A percentile compares a stretch with the other conserved stretches of the same genome.
These are phyloP conservation scores for Heliothis virescens DNA, from an alignment of 1,140 invertebrate genomes.

Conservation along the genomic window DNA sequence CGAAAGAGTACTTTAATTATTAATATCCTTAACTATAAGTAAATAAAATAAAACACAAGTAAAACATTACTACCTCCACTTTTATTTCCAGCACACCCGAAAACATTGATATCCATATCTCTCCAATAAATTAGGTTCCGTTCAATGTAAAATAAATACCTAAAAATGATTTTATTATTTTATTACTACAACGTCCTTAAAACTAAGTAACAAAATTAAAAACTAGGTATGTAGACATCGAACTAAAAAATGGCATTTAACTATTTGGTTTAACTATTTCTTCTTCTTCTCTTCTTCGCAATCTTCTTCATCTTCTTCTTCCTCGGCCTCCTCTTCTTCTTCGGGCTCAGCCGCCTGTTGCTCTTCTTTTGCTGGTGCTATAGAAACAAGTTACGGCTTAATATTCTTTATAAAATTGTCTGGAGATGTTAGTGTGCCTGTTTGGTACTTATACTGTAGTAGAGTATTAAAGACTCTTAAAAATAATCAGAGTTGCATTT, in stretches of 20 bases:
- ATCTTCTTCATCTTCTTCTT: slow-evolving; percentile 54
- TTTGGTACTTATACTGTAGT: background rate
- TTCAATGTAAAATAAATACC: slow-evolving; percentile 30
- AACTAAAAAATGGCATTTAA: slow-evolving; percentile 59
- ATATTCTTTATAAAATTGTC: background rate
- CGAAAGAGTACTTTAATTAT: no score
- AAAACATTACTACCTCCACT: background rate
- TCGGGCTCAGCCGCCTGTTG: slow-evolving; percentile 18
- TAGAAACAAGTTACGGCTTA: background rate
- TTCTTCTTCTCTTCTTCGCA: slow-evolving; percentile 64
- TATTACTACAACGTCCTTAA: slow-evolving; percentile 52
- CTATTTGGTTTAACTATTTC: slow-evolving; percentile 42
- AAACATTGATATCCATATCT: slow-evolving; percentile 29
- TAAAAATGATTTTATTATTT: slow-evolving; percentile 25
- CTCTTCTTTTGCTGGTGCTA: slow-evolving; percentile 36
- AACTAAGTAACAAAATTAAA: slow-evolving; percentile 62
- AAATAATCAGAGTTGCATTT: background rate
- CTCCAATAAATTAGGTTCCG: slow-evolving; percentile 28
- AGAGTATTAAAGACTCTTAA: background rate
- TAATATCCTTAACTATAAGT: no score
- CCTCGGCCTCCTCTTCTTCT: slow-evolving; percentile 28
- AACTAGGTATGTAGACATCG: slow-evolving; percentile 44
- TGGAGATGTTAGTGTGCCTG: background rate
- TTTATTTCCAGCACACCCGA: slow-evolving; percentile 20
- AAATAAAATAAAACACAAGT: slow-evolving; percentile 5